These are phyloP conservation scores for Apis mellifera DNA, from an alignment of 1,140 invertebrate genomes.

Conservation along the genomic window DNA sequence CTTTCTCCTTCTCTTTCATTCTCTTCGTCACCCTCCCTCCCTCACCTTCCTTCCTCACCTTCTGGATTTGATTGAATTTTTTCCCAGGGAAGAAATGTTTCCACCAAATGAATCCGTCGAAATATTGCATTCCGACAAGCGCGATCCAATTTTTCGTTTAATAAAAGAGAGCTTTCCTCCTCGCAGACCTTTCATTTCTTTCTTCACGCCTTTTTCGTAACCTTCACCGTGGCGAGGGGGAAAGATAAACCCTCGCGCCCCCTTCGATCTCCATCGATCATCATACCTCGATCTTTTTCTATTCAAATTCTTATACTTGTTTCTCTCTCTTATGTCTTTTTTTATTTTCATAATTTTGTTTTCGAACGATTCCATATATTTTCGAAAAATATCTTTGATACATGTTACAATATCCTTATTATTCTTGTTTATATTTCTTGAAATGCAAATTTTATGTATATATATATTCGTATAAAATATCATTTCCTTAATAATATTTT, in stretches of 20 bases:
- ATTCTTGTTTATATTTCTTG: too few species aligned
- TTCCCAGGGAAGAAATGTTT: slow-evolving; percentile 81
- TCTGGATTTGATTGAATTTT: slow-evolving; percentile 82
- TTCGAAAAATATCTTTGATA: too few species aligned
- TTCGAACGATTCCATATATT: background rate
- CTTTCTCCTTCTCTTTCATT: background rate
- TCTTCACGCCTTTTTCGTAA: slow-evolving; percentile 58
- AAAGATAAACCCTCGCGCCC: slow-evolving; percentile 21
- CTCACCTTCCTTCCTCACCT: slow-evolving; percentile 72
- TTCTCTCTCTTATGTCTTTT: background rate
- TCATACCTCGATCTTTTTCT: slow-evolving; percentile 18
- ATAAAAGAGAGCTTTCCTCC: slow-evolving; percentile 77
- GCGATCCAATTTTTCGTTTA: slow-evolving; percentile 80
- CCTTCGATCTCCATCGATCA: slow-evolving; percentile 55
- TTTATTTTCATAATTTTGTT: background rate
- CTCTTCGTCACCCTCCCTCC: slow-evolving; percentile 24
- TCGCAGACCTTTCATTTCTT: slow-evolving; percentile 55
- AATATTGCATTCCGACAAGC: slow-evolving; percentile 81
- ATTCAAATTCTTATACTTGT: too few species aligned
- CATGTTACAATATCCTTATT: too few species aligned
- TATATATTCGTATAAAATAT: too few species aligned
- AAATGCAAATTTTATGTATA: too few species aligned
- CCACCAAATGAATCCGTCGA: slow-evolving; percentile 82
- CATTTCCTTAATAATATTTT: too few species aligned
- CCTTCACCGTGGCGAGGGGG: slow-evolving; percentile 30